These are phyloP conservation scores for Carcinoscorpius rotundicauda DNA, from an alignment of 1,140 invertebrate species.

Conservation along the genomic window DNA sequence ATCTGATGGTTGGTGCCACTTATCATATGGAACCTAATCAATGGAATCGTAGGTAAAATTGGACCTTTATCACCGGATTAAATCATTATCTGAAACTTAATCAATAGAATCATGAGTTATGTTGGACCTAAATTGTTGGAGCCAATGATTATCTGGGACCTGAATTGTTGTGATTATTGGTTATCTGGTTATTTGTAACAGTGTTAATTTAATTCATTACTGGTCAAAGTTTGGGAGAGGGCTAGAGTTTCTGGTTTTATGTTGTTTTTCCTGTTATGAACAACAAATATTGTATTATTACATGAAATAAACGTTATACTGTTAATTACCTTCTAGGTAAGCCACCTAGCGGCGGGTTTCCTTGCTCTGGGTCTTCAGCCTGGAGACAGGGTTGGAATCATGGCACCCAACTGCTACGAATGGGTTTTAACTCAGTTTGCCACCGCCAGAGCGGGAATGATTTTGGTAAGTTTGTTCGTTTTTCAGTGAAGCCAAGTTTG, in stretches of 20 bases:
- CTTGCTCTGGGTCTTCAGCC: slow-evolving; percentile 55
- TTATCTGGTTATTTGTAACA: background rate
- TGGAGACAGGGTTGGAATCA: slow-evolving; percentile 76
- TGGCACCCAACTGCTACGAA: slow-evolving; percentile 70
- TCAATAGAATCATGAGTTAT: too few relatives aligned
- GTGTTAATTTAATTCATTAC: background rate
- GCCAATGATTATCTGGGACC: too few relatives aligned
- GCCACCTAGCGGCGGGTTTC: slow-evolving; percentile 68
- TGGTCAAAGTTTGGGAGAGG: background rate
- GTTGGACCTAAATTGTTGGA: too few relatives aligned
- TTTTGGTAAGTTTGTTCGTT: slow-evolving; percentile 9
- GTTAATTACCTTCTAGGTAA: slow-evolving; percentile 39
- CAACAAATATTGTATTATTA: too few relatives aligned
- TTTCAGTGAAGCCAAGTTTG: too few relatives aligned
- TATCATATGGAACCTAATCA: too few relatives aligned
- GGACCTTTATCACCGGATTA: too few relatives aligned
- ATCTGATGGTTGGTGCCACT: too few relatives aligned
- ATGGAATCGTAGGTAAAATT: too few relatives aligned
- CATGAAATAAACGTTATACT: too few relatives aligned
- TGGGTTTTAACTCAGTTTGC: slow-evolving; percentile 71
- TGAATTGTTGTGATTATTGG: slow-evolving; percentile 1
- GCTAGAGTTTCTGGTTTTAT: background rate
- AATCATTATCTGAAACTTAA: too few relatives aligned
- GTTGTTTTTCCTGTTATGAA: too few relatives aligned
- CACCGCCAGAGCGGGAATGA: slow-evolving; percentile 56